phyloP scores from a whole-genome alignment of 1,140 invertebrate species.

The Tribolium castaneum region DNA sequence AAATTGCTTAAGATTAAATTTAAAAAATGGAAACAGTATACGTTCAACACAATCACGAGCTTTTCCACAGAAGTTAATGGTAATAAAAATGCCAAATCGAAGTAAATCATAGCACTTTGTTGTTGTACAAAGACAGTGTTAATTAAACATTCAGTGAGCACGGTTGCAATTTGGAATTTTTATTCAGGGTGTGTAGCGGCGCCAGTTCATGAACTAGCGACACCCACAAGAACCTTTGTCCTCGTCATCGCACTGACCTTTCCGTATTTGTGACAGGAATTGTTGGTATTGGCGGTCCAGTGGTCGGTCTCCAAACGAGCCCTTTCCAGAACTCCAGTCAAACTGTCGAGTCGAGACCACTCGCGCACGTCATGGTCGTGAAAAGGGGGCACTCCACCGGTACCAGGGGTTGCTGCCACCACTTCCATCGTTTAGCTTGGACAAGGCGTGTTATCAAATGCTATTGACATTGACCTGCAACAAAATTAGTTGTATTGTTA shows the following conservation, averaged over 20 bases:
- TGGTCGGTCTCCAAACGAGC: slow-evolving; percentile 68
- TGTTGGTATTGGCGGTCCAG: slow-evolving; percentile 66
- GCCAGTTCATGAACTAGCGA: neutral
- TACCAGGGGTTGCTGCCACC: slow-evolving; percentile 63
- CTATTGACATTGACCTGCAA: slow-evolving; percentile 58
- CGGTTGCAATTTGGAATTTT: slow-evolving; percentile 5
- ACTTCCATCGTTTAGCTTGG: slow-evolving; percentile 65
- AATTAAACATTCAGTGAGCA: slow-evolving; percentile 6
- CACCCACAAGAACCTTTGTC: slow-evolving; percentile 14
- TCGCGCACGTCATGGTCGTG: slow-evolving; percentile 68
- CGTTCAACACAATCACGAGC: neutral
- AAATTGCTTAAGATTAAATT: too few relatives aligned
- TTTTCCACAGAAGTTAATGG: slow-evolving; percentile 15
- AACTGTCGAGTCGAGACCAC: slow-evolving; percentile 67
- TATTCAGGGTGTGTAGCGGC: slow-evolving; percentile 21
- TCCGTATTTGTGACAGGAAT: slow-evolving; percentile 66
- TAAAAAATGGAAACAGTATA: too few relatives aligned
- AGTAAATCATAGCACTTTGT: neutral
- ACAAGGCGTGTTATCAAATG: slow-evolving; percentile 52
- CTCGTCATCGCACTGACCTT: slow-evolving; percentile 63
- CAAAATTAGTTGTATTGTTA: neutral
- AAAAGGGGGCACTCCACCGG: slow-evolving; percentile 62
- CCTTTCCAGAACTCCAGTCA: slow-evolving; percentile 68
- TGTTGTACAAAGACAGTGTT: slow-evolving; percentile 12
- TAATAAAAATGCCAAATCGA: neutral